Evolutionary conservation across 2,113 vertebrate species (phyloP), one percentile per base, ranked within the genome.

Genomic region (Arizona elegans): DNA sequence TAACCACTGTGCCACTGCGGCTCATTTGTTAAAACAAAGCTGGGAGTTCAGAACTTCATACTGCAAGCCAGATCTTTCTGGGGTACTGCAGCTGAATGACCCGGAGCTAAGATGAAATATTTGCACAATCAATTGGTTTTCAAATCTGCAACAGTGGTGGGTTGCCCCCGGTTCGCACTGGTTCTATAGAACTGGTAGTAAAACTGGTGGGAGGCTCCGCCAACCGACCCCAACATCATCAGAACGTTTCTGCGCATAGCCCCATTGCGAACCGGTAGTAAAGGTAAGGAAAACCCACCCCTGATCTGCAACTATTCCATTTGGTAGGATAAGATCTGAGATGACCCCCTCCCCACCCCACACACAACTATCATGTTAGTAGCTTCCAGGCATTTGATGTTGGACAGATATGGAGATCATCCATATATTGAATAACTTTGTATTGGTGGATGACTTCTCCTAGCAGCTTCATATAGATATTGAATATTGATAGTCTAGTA

Each of bases 321-420:
- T 65, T 65, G 58, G 8, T 59, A 23, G 21, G 23, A 59, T 59
- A 24, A 59, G 23, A 24, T 59, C 23, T 59, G 62, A 65, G 26
- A 29, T n/a, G 4, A 65, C 10, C 0, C 0, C 4, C 62, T 3
- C 26, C 62, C 11, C 50, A 9, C 38, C 1, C 1, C 38, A 5
- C 47, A 6, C 47, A 50, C 47, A 50, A 52, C 50, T 52, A 52
- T 1, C 50, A 52, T 52, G 8, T 11, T 65, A 65, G 29, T 29
- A n/a, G 26, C 15, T 70, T n/a, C 29, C 62, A 70, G 62, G 62
- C 12, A 15, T 15, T n/a, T 17, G 12, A n/a, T 15, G 29, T 12
- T 70, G 12, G 62, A n/a, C 29, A 70, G 11, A 70, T n/a, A n/a
- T 70, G 29, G 12, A 70, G 65, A 70, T 70, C 29, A 70, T 70